Percentiles rank a stretch among this genome's conserved stretches.
These are phyloP conservation scores for Ceyx melanurus DNA, from an alignment of 2,113 vertebrate species.

Conservation along the genomic window DNA sequence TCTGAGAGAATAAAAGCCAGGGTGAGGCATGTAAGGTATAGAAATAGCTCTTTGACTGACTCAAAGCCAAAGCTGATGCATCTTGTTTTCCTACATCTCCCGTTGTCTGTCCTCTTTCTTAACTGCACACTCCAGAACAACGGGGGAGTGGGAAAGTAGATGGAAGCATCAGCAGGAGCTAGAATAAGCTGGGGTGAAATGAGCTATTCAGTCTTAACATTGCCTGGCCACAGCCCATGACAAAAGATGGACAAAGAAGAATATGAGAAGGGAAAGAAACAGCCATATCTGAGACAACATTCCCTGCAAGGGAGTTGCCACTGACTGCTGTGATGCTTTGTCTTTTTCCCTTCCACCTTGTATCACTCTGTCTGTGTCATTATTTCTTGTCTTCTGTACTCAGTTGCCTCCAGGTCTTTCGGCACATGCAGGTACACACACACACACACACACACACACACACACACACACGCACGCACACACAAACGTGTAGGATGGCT, in stretches of 20 bases:
- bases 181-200: neutral
- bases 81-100: constrained; percentile 61
- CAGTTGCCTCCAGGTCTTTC: neutral
- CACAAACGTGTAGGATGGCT: neutral
- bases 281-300: neutral
- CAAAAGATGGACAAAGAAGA: constrained; percentile 59
- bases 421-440: neutral
- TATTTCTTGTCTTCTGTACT: neutral
- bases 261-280: constrained; percentile 41
- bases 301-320: neutral
- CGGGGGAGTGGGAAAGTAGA: neutral
- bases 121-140: neutral
- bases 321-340: neutral
- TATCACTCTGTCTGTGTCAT: neutral
- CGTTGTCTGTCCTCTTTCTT: constrained; percentile 42
- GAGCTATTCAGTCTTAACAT: constrained; percentile 43
- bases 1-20: constrained; percentile 48
- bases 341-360: neutral
- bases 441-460: neutral
- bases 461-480: neutral
- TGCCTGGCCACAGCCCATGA: constrained; percentile 21
- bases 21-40: constrained; percentile 47
- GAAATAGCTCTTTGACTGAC: constrained; percentile 64
- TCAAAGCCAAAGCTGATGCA: constrained; percentile 47
- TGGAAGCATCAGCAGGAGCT: constrained; percentile 45